Evolutionary conservation across 2,888 invertebrate genomes (phyloP), one percentile per base, ranked within the genome.

Genomic region (Lithophane leautieri): DNA sequence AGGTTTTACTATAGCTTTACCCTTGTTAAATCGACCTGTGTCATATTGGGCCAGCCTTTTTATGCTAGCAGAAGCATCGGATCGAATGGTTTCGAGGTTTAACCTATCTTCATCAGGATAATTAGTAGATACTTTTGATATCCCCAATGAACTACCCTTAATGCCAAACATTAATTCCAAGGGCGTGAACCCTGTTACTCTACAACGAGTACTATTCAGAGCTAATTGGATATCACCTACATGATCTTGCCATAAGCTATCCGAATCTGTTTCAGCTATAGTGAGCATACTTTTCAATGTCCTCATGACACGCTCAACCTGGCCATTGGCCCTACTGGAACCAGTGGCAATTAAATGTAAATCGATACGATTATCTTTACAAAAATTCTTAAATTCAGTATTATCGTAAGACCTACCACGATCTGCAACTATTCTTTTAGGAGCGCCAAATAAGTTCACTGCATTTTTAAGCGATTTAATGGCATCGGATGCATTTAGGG

Each of bases 341-440:
- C 89, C 89, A 0, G 87, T 88, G 0, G 89, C 88, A 0, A 89
- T 88, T 8, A 86, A 50, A 40, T 89, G 89, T 0, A 88, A 73
- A 0, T 85, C 70, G 8, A 89, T 88, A 6, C 71, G 76, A 52
- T 88, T 66, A 2, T 81, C 78, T 1, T 4, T 12, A 56, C 88
- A 87, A 65, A 84, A 88, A 0, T 73, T n/a, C 66, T 80, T 86
- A 42, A 87, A 88, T 0, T 81, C 82, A 0, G 58, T 2, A 22
- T 86, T 85, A 14, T 69, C 66, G 67, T 76, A 88, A 11, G 84
- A 85, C 2, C 84, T 54, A 4, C 85, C 87, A 40, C 83, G 87
- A 62, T 87, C 86, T 1, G 85, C 84, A 19, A 86, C 80, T 0
- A 88, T 69, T 0, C 84, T 66, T 28, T 74, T 83, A 0, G 87